These are phyloP conservation scores for Camelus dromedarius DNA, from an alignment of 2,113 vertebrate species.

Conservation along the genomic window DNA sequence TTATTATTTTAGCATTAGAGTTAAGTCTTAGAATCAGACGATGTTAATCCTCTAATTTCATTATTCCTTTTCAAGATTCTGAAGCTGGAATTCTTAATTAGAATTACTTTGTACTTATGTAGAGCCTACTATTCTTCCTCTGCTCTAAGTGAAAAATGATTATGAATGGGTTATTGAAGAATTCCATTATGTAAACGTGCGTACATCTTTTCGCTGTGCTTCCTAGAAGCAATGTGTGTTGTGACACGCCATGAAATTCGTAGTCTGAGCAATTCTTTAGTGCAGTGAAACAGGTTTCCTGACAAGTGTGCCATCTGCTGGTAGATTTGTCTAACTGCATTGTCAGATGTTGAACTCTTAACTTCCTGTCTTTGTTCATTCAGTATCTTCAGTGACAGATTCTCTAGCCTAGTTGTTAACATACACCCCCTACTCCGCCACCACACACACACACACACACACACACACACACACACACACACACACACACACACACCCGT, in stretches of 20 bases:
- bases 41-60: not conserved
- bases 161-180: conserved; percentile 16
- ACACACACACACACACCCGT: not conserved
- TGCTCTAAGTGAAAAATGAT: not conserved
- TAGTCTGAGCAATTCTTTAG: not conserved
- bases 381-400: not conserved
- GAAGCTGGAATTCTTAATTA: conserved; percentile 28
- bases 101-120: not conserved
- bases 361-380: not conserved
- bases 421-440: not conserved
- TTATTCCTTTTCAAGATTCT: conserved; percentile 15
- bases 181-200: not conserved
- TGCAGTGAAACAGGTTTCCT: conserved; percentile 29
- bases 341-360: not conserved
- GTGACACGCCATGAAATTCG: not conserved
- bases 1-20: not conserved
- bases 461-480: not conserved
- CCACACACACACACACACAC: not conserved
- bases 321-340: not conserved
- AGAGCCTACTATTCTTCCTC: not conserved
- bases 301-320: conserved; percentile 53
- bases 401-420: not conserved
- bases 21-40: not conserved
- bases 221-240: not conserved
- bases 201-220: not conserved